Conservation (phyloP, 1,140 invertebrate species). For the Ladona fulva region DNA sequence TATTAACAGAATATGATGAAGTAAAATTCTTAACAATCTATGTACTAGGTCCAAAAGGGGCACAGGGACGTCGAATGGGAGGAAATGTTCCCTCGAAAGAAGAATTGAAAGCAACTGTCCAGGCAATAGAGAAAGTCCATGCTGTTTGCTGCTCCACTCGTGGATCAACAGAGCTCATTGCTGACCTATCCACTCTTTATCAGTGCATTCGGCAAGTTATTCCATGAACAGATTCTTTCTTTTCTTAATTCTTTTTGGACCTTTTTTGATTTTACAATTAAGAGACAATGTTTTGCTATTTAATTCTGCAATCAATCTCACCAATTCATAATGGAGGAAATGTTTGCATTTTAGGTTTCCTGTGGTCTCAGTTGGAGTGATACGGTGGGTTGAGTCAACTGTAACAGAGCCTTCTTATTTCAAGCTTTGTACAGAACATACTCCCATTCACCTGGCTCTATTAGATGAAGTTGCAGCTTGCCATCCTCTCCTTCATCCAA, state of each 20-base stretch:
- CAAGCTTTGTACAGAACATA: constrained; percentile 93
- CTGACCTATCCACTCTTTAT: constrained; percentile 81
- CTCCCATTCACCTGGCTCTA: constrained; percentile 88
- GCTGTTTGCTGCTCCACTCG: constrained; percentile 82
- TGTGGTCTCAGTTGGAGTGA: constrained; percentile 86
- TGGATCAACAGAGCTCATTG: constrained; percentile 84
- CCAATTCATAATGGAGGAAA: background rate
- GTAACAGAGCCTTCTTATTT: constrained; percentile 94
- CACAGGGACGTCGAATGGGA: background rate
- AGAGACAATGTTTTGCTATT: too few relatives aligned
- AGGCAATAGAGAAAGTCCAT: constrained; percentile 91
- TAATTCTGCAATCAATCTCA: background rate
- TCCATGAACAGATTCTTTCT: too few relatives aligned
- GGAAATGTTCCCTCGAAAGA: constrained; percentile 61
- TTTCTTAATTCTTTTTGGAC: too few relatives aligned
- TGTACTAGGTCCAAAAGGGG: background rate
- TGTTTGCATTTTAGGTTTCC: constrained; percentile 59
- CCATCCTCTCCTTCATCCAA: constrained; percentile 83
- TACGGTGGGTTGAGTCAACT: constrained; percentile 90
- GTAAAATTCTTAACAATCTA: too few relatives aligned
- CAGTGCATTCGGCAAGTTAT: constrained; percentile 69
- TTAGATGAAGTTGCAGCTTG: constrained; percentile 91
- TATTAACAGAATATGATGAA: too few relatives aligned
- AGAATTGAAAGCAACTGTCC: constrained; percentile 81
- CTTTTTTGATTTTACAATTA: too few relatives aligned